A percentile compares a stretch with the other conserved stretches of the same genome.
phyloP scores from a whole-genome alignment of 2,113 vertebrate species.

The Girardinichthys multiradiatus region DNA sequence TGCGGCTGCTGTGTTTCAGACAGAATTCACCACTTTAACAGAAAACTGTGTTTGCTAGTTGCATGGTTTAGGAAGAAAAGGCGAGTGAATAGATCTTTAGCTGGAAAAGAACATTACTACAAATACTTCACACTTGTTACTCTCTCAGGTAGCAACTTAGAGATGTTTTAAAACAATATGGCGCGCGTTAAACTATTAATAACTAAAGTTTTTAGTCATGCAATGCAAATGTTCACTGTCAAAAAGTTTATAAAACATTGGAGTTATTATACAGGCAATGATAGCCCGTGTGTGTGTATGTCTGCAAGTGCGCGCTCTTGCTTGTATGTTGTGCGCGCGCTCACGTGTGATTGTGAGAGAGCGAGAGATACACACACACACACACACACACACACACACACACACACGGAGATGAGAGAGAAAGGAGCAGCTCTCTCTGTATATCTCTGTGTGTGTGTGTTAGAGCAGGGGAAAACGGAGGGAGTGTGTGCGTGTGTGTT shows the following conservation, averaged over 20 bases:
- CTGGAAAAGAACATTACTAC: neutral
- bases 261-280: slow-evolving; percentile 2
- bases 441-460: slow-evolving; percentile 42
- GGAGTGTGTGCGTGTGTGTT: slow-evolving; percentile 39
- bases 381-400: slow-evolving; percentile 36
- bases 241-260: slow-evolving; percentile 53
- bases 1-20: slow-evolving; percentile 38
- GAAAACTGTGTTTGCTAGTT: slow-evolving; percentile 6
- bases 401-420: slow-evolving; percentile 62
- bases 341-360: slow-evolving; percentile 51
- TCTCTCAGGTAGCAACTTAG: slow-evolving; percentile 17
- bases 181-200: neutral
- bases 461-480: slow-evolving; percentile 19
- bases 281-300: slow-evolving; percentile 20
- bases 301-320: slow-evolving; percentile 26
- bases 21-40: slow-evolving; percentile 18
- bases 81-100: neutral
- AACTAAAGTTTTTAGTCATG: slow-evolving; percentile 44
- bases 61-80: neutral
- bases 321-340: slow-evolving; percentile 23
- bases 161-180: neutral
- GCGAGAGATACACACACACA: slow-evolving; percentile 49
- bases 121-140: slow-evolving; percentile 16
- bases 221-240: slow-evolving; percentile 5
- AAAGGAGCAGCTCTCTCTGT: slow-evolving; percentile 57